These are phyloP conservation scores for Scolopax mira DNA, from an alignment of 2,113 vertebrate genomes.

Conservation along the genomic window DNA sequence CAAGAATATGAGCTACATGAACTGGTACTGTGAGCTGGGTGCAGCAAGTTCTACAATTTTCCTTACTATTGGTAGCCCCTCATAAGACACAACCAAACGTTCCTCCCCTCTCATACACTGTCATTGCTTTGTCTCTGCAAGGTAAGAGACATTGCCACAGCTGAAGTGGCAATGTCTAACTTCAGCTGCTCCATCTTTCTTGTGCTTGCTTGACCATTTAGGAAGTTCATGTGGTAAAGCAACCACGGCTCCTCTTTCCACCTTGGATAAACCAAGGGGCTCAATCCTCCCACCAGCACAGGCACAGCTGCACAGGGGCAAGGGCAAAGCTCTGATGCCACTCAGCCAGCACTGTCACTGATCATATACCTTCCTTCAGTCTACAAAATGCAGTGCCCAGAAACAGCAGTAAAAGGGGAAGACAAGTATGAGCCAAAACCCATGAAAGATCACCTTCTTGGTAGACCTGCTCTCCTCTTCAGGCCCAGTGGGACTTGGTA, in stretches of 20 bases:
- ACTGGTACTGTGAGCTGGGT: not conserved
- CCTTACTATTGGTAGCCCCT: not conserved
- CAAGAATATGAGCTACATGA: not conserved
- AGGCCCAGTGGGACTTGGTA: constrained; percentile 65
- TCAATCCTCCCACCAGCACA: not conserved
- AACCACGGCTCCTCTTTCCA: not conserved
- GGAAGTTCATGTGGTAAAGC: not conserved
- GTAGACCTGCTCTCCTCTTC: constrained; percentile 77
- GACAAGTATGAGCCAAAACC: not conserved
- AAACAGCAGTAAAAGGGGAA: not conserved
- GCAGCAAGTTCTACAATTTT: not conserved
- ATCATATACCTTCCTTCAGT: not conserved
- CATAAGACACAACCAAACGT: not conserved
- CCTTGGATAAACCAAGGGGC: not conserved
- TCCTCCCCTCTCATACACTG: not conserved
- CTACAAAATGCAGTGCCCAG: not conserved
- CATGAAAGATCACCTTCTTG: constrained; percentile 67
- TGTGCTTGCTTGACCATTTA: not conserved
- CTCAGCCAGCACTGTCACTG: not conserved
- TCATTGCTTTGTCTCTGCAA: not conserved
- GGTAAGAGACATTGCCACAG: not conserved
- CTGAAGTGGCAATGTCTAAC: not conserved
- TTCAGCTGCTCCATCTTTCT: not conserved
- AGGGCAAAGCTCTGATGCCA: not conserved
- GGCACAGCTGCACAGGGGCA: not conserved